Percentiles rank a stretch among this genome's conserved stretches.
These are phyloP conservation scores for Latrodectus hesperus DNA, from an alignment of 2,888 invertebrate genomes.

Conservation along the genomic window DNA sequence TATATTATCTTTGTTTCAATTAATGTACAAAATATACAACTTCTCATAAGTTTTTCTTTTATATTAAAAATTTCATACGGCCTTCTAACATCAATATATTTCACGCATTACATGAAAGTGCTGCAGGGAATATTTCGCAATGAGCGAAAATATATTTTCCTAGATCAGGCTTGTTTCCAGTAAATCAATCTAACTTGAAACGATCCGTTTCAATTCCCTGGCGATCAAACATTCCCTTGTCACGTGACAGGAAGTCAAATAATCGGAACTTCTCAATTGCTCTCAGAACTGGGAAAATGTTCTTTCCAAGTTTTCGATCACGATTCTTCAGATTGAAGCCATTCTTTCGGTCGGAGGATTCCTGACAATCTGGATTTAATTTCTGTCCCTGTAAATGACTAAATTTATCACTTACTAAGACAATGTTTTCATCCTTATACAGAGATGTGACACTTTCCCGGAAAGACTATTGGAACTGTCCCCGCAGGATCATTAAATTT, in stretches of 20 bases:
- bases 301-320: constrained; percentile 28
- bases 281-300: constrained; percentile 8
- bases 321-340: constrained; percentile 17
- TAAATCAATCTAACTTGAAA: constrained; percentile 73
- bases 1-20: no score
- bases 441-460: no score
- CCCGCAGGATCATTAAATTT: no score
- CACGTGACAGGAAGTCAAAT: constrained; percentile 36
- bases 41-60: no score
- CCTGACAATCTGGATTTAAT: constrained; percentile 39
- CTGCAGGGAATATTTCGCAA: no score
- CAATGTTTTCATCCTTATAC: no score
- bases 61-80: no score
- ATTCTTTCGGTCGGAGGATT: constrained; percentile 5
- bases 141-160: no score
- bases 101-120: no score
- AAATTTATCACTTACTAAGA: background rate
- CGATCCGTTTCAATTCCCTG: background rate
- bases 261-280: constrained; percentile 17
- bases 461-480: no score
- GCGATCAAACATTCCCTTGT: constrained; percentile 4
- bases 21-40: no score
- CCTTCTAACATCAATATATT: no score
- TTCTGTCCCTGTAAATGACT: background rate
- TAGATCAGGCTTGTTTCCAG: constrained; percentile 75